Evolutionary conservation across 2,113 vertebrate genomes (phyloP).

Genomic region (Fulmarus glacialis): DNA sequence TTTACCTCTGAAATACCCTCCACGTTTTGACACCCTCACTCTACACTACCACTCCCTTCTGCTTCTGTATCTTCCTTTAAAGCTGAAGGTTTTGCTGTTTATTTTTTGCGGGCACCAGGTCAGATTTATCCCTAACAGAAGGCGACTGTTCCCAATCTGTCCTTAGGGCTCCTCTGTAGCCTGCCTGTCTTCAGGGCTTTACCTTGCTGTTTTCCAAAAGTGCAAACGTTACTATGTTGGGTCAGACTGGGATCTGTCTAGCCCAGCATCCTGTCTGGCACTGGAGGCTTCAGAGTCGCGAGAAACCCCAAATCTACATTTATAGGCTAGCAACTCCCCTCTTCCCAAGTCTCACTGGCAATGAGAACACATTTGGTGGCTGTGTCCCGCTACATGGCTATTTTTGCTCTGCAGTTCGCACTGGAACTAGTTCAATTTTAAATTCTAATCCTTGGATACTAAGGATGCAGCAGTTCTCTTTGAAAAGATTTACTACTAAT

Average conservation of each 20-base stretch:
- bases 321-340: neutral
- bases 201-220: neutral
- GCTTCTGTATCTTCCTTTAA: neutral
- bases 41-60: neutral
- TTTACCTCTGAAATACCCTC: neutral
- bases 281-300: neutral
- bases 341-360: rapidly evolving
- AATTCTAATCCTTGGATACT: neutral
- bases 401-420: neutral
- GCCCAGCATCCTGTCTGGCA: neutral
- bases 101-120: neutral
- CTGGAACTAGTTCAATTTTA: neutral
- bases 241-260: neutral
- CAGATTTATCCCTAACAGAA: slow-evolving; percentile 17
- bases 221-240: neutral
- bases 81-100: neutral
- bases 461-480: neutral
- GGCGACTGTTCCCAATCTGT: neutral
- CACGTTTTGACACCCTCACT: neutral
- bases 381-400: neutral
- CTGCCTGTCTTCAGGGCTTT: neutral
- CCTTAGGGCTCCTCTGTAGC: neutral
- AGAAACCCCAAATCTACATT: neutral
- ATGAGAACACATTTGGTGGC: neutral
- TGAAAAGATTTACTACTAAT: slow-evolving; percentile 38